phyloP scores from a whole-genome alignment of 1,140 invertebrate species.

The Palaemon carinicauda region DNA sequence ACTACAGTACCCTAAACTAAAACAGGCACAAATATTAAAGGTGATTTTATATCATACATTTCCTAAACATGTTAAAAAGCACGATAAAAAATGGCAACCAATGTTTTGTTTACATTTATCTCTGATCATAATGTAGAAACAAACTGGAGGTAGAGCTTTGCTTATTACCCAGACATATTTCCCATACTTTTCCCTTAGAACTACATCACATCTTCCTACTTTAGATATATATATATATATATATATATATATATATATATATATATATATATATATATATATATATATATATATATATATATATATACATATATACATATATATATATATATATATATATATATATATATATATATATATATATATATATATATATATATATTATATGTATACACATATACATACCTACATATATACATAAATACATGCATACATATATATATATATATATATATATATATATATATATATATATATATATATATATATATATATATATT shows the following conservation, averaged over 20 bases:
- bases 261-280: constrained; percentile 9
- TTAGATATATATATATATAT: background rate
- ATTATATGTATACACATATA: constrained; percentile 1
- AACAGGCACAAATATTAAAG: too few species aligned
- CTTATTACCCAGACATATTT: too few species aligned
- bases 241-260: constrained; percentile 4
- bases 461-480: constrained; percentile 9
- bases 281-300: constrained; percentile 9
- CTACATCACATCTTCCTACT: too few species aligned
- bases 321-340: background rate
- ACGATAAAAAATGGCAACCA: too few species aligned
- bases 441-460: constrained; percentile 9
- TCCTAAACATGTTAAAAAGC: too few species aligned
- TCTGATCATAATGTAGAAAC: too few species aligned
- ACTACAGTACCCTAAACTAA: too few species aligned
- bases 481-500: background rate
- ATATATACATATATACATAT: constrained; percentile 2
- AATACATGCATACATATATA: constrained; percentile 3
- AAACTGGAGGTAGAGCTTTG: too few species aligned
- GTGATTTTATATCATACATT: too few species aligned
- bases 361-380: constrained; percentile 9
- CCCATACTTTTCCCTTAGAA: too few species aligned
- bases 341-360: constrained; percentile 9
- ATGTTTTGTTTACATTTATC: too few species aligned
- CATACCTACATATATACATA: background rate